Evolutionary conservation across 2,888 invertebrate genomes (phyloP).

Genomic region (Trichogramma evanescens): DNA sequence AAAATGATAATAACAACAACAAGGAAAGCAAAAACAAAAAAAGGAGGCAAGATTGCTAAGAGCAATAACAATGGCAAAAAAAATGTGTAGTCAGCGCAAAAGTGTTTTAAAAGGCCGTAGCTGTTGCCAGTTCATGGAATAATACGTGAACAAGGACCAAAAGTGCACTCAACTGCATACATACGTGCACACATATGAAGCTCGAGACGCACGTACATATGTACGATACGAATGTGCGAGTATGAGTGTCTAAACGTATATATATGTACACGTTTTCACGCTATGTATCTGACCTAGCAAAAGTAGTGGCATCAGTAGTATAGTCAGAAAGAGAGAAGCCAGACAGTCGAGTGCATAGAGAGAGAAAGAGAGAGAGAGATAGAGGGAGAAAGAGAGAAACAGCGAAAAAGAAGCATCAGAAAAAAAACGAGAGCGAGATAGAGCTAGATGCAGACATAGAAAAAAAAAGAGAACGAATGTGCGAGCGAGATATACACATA

Average conservation of each 20-base stretch:
- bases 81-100: constrained; percentile 3
- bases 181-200: not conserved
- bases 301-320: too few relatives aligned
- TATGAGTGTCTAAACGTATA: constrained; percentile 1
- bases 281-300: constrained; percentile 11
- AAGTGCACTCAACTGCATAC: constrained; percentile 15
- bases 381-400: constrained; percentile 13
- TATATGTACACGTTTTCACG: not conserved
- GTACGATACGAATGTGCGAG: constrained; percentile 19
- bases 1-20: not conserved
- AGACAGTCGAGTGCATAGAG: constrained; percentile 11
- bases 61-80: constrained; percentile 1
- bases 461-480: constrained; percentile 8
- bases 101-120: constrained; percentile 7
- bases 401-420: not conserved
- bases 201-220: not conserved
- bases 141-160: constrained; percentile 20
- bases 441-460: constrained; percentile 8
- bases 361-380: constrained; percentile 14
- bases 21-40: not conserved
- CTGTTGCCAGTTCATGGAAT: constrained; percentile 18
- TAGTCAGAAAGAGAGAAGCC: constrained; percentile 20
- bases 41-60: too few relatives aligned
- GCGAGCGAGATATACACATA: constrained; percentile 2
- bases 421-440: constrained; percentile 8